Evolutionary conservation across 2,888 invertebrate species (phyloP).

Genomic region (Chydorus sphaericus): DNA sequence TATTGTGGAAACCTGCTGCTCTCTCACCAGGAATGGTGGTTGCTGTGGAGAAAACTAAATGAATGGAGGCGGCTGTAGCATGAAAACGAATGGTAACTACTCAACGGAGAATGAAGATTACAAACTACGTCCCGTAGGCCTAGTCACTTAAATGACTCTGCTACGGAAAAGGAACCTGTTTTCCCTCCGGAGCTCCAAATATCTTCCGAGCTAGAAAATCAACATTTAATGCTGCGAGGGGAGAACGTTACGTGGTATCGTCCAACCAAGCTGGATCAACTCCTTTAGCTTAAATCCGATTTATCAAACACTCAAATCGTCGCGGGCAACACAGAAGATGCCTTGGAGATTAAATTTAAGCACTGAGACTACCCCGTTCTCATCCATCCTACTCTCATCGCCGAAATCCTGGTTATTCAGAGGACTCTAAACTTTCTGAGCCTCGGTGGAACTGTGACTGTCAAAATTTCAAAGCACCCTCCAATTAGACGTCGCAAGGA

Average conservation of each 20-base stretch:
- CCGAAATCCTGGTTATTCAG: too few relatives aligned
- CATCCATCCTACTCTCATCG: too few relatives aligned
- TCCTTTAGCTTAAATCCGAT: constrained; percentile 50
- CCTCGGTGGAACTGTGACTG: too few relatives aligned
- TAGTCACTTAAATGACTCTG: not conserved
- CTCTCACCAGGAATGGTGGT: constrained; percentile 36
- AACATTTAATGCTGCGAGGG: constrained; percentile 45
- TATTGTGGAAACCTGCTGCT: constrained; percentile 76
- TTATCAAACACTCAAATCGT: constrained; percentile 59
- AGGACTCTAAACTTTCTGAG: too few relatives aligned
- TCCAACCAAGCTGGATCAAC: constrained; percentile 48
- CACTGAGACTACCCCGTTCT: constrained; percentile 61
- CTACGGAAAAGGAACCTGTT: constrained; percentile 54
- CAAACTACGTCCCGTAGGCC: too few relatives aligned
- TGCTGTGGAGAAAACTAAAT: constrained; percentile 16
- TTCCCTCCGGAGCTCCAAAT: constrained; percentile 68
- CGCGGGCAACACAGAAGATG: constrained; percentile 84
- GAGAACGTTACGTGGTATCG: constrained; percentile 57
- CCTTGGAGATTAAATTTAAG: constrained; percentile 82
- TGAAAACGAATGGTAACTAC: constrained; percentile 16
- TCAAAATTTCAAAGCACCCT: constrained; percentile 54
- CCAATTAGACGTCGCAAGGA: constrained; percentile 18
- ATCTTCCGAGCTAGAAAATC: constrained; percentile 35
- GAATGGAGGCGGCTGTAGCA: not conserved
- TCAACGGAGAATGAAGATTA: constrained; percentile 18